These are phyloP conservation scores for Glyptemys insculpta DNA, from an alignment of 2,797 vertebrate genomes.

Conservation along the genomic window DNA sequence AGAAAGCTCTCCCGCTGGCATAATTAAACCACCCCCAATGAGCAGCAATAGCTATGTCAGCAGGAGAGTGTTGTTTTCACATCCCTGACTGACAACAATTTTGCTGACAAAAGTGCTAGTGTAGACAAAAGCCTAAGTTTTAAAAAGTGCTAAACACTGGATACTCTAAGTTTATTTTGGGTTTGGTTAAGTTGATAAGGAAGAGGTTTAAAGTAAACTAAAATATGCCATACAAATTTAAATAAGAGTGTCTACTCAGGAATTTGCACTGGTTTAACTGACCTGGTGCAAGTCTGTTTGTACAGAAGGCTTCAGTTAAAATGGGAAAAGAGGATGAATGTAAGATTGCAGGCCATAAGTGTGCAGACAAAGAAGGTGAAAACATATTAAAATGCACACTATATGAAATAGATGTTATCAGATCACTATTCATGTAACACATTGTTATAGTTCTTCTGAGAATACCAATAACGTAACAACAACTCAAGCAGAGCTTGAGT, in stretches of 20 bases:
- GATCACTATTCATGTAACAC: not conserved
- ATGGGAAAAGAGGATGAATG: not conserved
- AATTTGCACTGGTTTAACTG: conserved; percentile 46
- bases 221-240: conserved; percentile 54
- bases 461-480: not conserved
- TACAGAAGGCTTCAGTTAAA: not conserved
- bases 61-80: no score
- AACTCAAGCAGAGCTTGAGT: conserved; percentile 45
- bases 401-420: not conserved
- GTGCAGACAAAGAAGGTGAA: not conserved
- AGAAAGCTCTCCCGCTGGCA: no score
- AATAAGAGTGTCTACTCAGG: conserved; percentile 49
- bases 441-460: conserved; percentile 14
- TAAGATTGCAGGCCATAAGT: not conserved
- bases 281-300: not conserved
- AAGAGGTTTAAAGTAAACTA: not conserved
- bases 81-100: no score
- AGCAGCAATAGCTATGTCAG: no score
- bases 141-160: not conserved
- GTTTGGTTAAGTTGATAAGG: not conserved
- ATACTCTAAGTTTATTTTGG: not conserved
- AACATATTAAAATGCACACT: not conserved
- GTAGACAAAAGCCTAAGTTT: no score
- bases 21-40: no score
- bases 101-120: no score